Evolutionary conservation across 2,797 vertebrate genomes (phyloP), one percentile per base, ranked within the genome.

Genomic region (Enteromius afrohamiltoni): DNA sequence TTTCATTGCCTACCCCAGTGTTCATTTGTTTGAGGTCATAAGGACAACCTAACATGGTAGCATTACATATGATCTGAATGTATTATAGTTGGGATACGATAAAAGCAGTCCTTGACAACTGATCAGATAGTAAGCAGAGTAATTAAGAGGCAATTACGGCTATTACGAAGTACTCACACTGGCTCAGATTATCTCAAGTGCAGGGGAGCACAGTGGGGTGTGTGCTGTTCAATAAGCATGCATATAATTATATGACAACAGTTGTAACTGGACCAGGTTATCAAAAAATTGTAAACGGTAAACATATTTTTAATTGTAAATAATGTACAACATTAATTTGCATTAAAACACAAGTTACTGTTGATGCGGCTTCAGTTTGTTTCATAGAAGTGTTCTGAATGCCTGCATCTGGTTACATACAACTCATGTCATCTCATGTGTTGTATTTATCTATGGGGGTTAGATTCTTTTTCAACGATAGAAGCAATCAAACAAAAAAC

Each of bases 91-190:
- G 47, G 10, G 37, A 29, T 67, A 47, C 76, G 77, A 84, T 84
- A 73, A 79, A 84, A 76, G 37, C 45, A 70, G 65, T 47, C 45
- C 51, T 77, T 83, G 75, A 83, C 65, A 78, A 77, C 67, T 77
- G 64, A 78, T 78, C 75, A 51, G 82, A 83, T 77, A 78, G 75
- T 71, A 62, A 83, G 75, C 75, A 64, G 67, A 83, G 82, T 78
- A 78, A 83, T 83, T 83, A 83, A 83, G 82, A 83, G 82, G 82
- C 75, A 83, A 83, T 83, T 83, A 83, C 16, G 9, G 65, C 75
- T 83, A 64, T 83, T 83, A 77, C 51, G 64, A 83, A 60, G 29
- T 70, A 70, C 65, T 78, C 67, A 78, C 51, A 83, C 82, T 60
- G 75, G 53, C 65, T 83, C 42, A 83, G 75, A 83, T 83, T 77